Conservation (phyloP, 1,140 invertebrate genomes). For the Watersipora subatra region DNA sequence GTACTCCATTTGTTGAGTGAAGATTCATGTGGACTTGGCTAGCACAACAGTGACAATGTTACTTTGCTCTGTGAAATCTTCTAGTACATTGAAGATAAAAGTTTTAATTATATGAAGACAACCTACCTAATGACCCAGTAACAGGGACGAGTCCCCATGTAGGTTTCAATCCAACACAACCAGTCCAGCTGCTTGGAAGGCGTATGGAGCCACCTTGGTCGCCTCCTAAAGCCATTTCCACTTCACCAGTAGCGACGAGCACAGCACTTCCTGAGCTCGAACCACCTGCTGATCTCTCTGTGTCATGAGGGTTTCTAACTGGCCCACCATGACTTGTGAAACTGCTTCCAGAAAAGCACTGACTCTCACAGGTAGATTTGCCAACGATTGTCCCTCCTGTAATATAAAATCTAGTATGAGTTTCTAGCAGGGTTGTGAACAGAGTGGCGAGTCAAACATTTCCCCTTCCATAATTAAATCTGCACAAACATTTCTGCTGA, state of each 20-base stretch:
- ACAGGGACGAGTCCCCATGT: conserved; percentile 31
- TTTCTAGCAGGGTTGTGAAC: neutral
- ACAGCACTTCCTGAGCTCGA: conserved; percentile 15
- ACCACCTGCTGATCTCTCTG: conserved; percentile 2
- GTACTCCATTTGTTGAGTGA: too few relatives aligned
- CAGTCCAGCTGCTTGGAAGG: neutral
- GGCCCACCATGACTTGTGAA: conserved; percentile 8
- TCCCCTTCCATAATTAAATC: too few relatives aligned
- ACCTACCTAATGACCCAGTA: conserved; percentile 16
- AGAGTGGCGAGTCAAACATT: neutral
- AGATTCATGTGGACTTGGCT: too few relatives aligned
- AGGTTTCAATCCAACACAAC: conserved; percentile 12
- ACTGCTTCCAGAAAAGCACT: conserved; percentile 10
- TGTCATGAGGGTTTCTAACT: conserved; percentile 9
- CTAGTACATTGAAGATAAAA: too few relatives aligned
- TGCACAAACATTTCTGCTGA: too few relatives aligned
- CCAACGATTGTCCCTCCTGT: conserved; percentile 13
- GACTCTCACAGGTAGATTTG: conserved; percentile 13
- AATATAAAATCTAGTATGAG: neutral
- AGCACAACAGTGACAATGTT: too few relatives aligned
- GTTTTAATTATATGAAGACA: too few relatives aligned
- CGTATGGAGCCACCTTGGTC: neutral
- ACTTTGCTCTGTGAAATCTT: too few relatives aligned
- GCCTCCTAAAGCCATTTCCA: neutral
- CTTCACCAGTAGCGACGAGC: conserved; percentile 10